Evolutionary conservation across 2,797 vertebrate species (phyloP), one percentile per base, ranked within the genome.

Genomic region (Hoplostethus mediterraneus): DNA sequence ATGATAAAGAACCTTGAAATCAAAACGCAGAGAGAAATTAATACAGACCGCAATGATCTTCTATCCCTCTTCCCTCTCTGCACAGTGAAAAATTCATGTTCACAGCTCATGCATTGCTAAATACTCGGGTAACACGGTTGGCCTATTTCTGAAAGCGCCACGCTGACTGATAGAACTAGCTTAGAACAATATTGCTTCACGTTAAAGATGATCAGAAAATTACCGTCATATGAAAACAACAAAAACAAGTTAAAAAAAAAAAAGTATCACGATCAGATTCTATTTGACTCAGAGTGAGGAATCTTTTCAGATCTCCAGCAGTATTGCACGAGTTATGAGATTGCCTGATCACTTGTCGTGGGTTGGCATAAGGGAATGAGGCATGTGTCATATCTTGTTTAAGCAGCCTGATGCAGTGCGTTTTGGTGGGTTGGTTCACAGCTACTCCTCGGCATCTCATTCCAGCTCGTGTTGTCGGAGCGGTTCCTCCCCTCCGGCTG

Each of bases 341-440:
- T 70, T 42, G 71, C 79, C 75, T 75, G 85, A 87, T 91, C 83
- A 73, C 82, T 85, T 82, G 86, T 91, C 81, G 81, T 47, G 17
- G 55, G 65, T 79, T 67, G 77, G 88, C 81, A 62, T 75, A 81
- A 88, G 84, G 71, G 81, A 83, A 85, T 52, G 84, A 83, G 87
- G 84, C 88, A 90, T 75, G 80, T 89, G 90, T 92, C 91, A 83
- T 79, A 81, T 91, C 87, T 83, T 55, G 83, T 90, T 90, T 79
- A 77, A 70, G 74, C 79, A 78, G 81, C 77, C 56, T 75, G 76
- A 77, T 56, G 77, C 81, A 61, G 33, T 9, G 44, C 44, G 62
- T 75, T 85, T 73, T 58, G 76, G 81, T 75, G 58, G 76, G 67
- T 21, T 51, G 82, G 40, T 83, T 89, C 79, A 63, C 83, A 73